Conservation (phyloP, 2,113 vertebrate species). For the Phrynosoma blainvillii region DNA sequence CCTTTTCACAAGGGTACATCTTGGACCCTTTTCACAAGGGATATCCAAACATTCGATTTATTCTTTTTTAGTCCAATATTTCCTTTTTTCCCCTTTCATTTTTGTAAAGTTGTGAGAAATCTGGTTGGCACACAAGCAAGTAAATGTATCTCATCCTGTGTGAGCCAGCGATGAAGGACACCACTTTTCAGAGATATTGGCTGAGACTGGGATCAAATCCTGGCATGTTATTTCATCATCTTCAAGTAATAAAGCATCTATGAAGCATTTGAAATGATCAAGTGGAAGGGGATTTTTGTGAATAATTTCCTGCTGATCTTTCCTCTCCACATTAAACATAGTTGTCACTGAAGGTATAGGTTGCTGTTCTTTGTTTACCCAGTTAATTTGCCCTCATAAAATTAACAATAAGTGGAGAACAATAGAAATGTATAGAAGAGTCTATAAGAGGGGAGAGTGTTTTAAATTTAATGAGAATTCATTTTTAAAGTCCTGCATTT, state of each 20-base stretch:
- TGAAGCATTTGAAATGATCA: not conserved
- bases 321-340: not conserved
- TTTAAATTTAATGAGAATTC: constrained; percentile 35
- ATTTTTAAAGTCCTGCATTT: not conserved
- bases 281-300: not conserved
- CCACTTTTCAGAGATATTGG: not conserved
- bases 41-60: not conserved
- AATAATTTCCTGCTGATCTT: not conserved
- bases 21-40: too few relatives aligned
- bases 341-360: accelerated
- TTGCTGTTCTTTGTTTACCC: not conserved
- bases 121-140: not conserved
- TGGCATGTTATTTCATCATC: not conserved
- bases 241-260: accelerated
- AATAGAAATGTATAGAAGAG: not conserved
- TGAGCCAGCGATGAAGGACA: too few relatives aligned
- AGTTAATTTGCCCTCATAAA: not conserved
- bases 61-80: not conserved
- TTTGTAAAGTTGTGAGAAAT: not conserved
- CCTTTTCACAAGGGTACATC: too few relatives aligned
- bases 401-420: constrained; percentile 8
- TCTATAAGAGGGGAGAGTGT: not conserved
- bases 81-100: not conserved
- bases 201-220: not conserved
- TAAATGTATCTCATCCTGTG: not conserved